Evolutionary conservation across 1,140 invertebrate genomes (phyloP), one percentile per base, ranked within the genome.

Genomic region (Bathynomus jamesi): DNA sequence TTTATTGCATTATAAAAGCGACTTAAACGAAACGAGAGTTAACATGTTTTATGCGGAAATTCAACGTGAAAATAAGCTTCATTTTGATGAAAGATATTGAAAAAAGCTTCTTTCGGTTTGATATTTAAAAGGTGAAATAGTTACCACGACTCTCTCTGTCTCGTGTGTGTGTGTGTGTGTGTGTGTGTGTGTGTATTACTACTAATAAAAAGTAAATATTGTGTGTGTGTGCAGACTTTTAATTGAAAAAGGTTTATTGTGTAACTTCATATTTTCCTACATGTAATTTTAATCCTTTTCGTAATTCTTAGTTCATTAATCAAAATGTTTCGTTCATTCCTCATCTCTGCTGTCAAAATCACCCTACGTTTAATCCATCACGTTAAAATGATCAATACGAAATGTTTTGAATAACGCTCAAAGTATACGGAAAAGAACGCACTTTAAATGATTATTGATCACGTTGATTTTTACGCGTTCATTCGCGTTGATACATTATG

Each of bases 381-480:
- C n/a, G n/a, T n/a, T n/a, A 53, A 53, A 53, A 53, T 53, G 40
- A 53, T 53, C 40, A 53, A 53, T 53, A 53, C 40, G 40, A 53
- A 53, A 21, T 21, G 21, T 53, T 53, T 53, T 53, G 40, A 53
- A 53, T 3, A 21, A 11, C 40, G 40, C 40, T 53, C 11, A 53
- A 53, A 53, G 21, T 53, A 53, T 53, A 53, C 5, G 40, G 5
- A 53, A 53, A 53, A 53, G 21, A 53, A 53, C 13, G 40, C 40
- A 21, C 13, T 17, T 53, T 53, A 53, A 53, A 53, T 53, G 40
- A 53, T 53, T 53, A 53, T 53, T 53, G 40, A 53, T 53, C 21
- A 21, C 40, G 13, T 53, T 2, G 21, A 53, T 21, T 53, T 53
- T 53, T 53, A 17, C 21, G 13, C 5, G 40, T 53, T 53, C 11